Conservation (phyloP, 2,888 invertebrate species). For the Gari tellinella region DNA sequence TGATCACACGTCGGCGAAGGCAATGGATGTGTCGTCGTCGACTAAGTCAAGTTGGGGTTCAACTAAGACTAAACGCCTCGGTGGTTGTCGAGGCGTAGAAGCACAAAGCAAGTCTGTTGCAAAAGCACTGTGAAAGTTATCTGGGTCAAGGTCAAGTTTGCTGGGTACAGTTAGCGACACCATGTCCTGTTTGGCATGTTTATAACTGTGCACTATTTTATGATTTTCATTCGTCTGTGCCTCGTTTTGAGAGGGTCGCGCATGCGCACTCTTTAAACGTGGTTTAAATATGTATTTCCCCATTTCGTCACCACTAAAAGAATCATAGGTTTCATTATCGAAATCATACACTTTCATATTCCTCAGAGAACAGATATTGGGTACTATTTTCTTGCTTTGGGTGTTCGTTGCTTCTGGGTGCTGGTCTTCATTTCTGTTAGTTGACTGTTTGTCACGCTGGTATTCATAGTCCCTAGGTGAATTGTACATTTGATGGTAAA, state of each 20-base stretch:
- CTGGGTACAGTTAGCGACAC: conserved; percentile 34
- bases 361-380: too few species aligned
- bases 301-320: neutral
- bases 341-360: too few species aligned
- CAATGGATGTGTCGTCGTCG: too few species aligned
- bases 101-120: conserved; percentile 54
- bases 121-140: conserved; percentile 36
- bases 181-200: conserved; percentile 37
- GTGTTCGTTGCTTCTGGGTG: too few species aligned
- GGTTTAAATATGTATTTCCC: conserved; percentile 59
- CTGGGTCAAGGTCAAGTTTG: conserved; percentile 47
- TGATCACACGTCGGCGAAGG: too few species aligned
- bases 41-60: too few species aligned
- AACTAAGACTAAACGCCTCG: conserved; percentile 1
- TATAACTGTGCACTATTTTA: conserved; percentile 43
- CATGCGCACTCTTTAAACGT: conserved; percentile 19
- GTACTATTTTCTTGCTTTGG: too few species aligned
- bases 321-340: too few species aligned
- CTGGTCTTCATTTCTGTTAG: too few species aligned
- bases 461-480: neutral
- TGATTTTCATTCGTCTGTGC: conserved; percentile 14
- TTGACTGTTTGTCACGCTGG: too few species aligned
- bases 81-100: conserved; percentile 51
- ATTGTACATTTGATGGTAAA: neutral
- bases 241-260: conserved; percentile 15